Evolutionary conservation across 2,888 invertebrate genomes (phyloP).

Genomic region (Dasypolia templi): DNA sequence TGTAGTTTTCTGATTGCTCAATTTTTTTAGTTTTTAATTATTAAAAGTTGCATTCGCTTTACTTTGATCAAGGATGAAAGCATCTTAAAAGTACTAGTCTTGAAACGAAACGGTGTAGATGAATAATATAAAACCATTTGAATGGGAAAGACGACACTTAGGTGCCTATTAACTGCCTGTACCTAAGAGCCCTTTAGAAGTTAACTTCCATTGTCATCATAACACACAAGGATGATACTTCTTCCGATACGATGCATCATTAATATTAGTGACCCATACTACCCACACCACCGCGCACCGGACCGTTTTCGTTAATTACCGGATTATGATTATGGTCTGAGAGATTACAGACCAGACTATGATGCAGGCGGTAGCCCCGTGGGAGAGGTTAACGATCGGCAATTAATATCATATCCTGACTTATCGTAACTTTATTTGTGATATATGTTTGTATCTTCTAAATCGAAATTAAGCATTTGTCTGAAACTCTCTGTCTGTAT

Average conservation of each 20-base stretch:
- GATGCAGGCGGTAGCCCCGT: constrained; percentile 9
- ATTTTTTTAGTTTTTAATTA: constrained; percentile 22
- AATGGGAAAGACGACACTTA: background rate
- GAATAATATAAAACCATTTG: background rate
- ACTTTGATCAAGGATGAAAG: background rate
- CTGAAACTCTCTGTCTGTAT: too few relatives aligned
- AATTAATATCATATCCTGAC: constrained; percentile 11
- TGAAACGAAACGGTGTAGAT: background rate
- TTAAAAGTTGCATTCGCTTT: background rate
- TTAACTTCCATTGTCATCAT: background rate
- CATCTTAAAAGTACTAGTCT: background rate
- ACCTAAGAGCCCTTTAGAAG: background rate
- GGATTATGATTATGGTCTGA: constrained; percentile 53
- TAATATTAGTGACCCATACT: constrained; percentile 3
- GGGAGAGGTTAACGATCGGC: constrained; percentile 2
- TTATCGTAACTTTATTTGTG: too few relatives aligned
- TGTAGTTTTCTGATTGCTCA: background rate
- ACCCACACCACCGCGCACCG: background rate
- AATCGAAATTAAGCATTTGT: too few relatives aligned
- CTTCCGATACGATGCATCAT: background rate
- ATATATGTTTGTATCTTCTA: too few relatives aligned
- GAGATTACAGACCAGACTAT: constrained; percentile 15
- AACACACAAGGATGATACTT: background rate
- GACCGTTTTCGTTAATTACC: constrained; percentile 38
- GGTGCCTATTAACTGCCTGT: background rate